Conservation (phyloP, 2,113 vertebrate species). For the Passer domesticus region DNA sequence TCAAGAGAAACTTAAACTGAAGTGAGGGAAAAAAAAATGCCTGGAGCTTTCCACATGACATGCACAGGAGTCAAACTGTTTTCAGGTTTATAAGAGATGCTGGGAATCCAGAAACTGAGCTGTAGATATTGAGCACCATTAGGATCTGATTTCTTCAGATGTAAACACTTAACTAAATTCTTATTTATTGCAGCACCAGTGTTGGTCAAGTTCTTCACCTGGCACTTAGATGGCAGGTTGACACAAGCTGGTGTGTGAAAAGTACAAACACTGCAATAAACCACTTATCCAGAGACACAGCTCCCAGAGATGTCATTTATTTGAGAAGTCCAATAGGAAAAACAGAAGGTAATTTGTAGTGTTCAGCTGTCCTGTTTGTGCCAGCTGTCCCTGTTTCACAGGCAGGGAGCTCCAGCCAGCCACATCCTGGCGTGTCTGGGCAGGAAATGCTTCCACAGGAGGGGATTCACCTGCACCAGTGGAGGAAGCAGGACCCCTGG, state of each 20-base stretch:
- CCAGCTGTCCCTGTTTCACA: not conserved
- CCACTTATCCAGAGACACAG: not conserved
- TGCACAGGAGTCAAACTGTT: not conserved
- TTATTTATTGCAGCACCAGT: not conserved
- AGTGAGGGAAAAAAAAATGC: not conserved
- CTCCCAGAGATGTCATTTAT: not conserved
- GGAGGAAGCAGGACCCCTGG: not conserved
- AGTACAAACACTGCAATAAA: not conserved
- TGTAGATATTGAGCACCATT: not conserved
- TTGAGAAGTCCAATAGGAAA: not conserved
- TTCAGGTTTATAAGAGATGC: not conserved
- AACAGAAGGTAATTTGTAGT: not conserved
- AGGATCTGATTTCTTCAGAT: not conserved
- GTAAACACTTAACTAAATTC: not conserved
- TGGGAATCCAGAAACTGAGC: not conserved
- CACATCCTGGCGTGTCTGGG: not conserved
- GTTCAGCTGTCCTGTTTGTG: not conserved
- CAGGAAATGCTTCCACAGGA: not conserved
- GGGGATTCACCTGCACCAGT: not conserved
- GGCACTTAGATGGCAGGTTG: not conserved
- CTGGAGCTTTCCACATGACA: not conserved
- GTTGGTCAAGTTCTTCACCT: not conserved
- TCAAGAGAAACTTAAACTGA: not conserved
- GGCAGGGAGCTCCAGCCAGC: not conserved
- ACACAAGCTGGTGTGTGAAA: not conserved